Evolutionary conservation across 2,888 invertebrate species (phyloP).

Genomic region (Eupelmus urozonus): DNA sequence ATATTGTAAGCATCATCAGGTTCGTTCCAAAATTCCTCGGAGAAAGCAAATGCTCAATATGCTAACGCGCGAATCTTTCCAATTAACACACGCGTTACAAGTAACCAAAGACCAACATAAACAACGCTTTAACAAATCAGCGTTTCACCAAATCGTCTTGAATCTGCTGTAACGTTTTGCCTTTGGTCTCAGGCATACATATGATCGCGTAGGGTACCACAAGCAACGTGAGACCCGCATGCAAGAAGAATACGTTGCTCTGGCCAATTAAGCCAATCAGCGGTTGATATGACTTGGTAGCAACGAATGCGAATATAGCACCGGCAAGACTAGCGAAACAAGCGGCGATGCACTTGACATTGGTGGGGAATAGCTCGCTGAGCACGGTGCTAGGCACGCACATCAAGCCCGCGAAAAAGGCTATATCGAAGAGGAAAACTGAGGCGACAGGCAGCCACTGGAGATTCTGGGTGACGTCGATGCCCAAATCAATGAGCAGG

Average conservation of each 20-base stretch:
- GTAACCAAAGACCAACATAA: too few relatives aligned
- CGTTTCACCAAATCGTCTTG: constrained; percentile 53
- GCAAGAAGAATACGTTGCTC: constrained; percentile 66
- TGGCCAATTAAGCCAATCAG: constrained; percentile 64
- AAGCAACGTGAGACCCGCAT: constrained; percentile 62
- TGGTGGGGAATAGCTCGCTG: constrained; percentile 69
- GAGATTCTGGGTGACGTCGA: constrained; percentile 17
- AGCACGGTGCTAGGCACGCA: constrained; percentile 68
- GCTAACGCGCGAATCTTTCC: too few relatives aligned
- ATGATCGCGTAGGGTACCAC: constrained; percentile 50
- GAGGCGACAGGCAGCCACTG: constrained; percentile 53
- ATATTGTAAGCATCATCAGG: too few relatives aligned
- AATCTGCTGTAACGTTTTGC: constrained; percentile 66
- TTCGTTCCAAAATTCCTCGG: too few relatives aligned
- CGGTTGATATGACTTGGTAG: constrained; percentile 67
- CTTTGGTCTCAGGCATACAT: constrained; percentile 69
- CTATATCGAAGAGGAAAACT: constrained; percentile 52
- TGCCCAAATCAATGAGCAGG: constrained; percentile 36
- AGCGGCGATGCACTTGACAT: constrained; percentile 67
- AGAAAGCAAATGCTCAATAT: too few relatives aligned
- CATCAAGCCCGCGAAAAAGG: constrained; percentile 59
- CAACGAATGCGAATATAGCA: constrained; percentile 66
- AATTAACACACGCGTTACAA: too few relatives aligned
- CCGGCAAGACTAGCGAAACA: constrained; percentile 65
- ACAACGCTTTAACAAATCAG: constrained; percentile 7